Percentiles rank a stretch among this genome's conserved stretches.
phyloP scores from a whole-genome alignment of 2,113 vertebrate genomes.

The Apistogramma diplotaenia region DNA sequence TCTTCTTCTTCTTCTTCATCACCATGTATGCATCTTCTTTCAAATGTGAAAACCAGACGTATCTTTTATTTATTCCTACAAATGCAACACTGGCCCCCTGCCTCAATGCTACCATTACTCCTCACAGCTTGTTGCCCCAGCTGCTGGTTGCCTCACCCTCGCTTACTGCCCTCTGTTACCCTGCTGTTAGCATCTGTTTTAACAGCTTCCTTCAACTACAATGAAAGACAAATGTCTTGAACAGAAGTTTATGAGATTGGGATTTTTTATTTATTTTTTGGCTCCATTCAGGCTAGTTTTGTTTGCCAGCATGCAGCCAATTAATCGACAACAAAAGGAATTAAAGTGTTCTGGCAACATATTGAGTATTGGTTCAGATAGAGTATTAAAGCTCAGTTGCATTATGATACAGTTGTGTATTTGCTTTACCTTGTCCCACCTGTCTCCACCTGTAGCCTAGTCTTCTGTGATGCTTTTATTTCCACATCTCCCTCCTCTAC shows the following conservation, averaged over 20 bases:
- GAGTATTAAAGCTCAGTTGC: neutral
- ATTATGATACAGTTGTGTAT: neutral
- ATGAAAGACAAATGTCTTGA: conserved; percentile 30
- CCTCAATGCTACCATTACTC: neutral
- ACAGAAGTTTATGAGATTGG: neutral
- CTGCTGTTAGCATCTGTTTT: conserved; percentile 56
- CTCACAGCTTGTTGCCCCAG: conserved; percentile 55
- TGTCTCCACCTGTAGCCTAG: neutral
- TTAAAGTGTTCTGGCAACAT: neutral
- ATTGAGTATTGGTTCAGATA: neutral
- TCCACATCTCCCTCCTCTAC: conserved; percentile 37
- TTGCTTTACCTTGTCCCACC: neutral
- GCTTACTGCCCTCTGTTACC: conserved; percentile 7
- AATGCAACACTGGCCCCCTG: neutral
- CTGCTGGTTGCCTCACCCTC: conserved; percentile 44
- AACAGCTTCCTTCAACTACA: conserved; percentile 26
- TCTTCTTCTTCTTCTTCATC: fast-evolving
- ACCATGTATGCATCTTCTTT: neutral
- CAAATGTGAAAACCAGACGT: neutral
- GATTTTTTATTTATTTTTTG: neutral
- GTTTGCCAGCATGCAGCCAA: neutral
- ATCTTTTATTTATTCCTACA: neutral
- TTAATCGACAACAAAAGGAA: neutral
- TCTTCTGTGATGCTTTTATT: conserved; percentile 11
- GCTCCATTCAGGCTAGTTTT: neutral